Percentiles rank a stretch among this genome's conserved stretches.
These are phyloP conservation scores for Progne subis DNA, from an alignment of 2,113 vertebrate species.

Conservation along the genomic window DNA sequence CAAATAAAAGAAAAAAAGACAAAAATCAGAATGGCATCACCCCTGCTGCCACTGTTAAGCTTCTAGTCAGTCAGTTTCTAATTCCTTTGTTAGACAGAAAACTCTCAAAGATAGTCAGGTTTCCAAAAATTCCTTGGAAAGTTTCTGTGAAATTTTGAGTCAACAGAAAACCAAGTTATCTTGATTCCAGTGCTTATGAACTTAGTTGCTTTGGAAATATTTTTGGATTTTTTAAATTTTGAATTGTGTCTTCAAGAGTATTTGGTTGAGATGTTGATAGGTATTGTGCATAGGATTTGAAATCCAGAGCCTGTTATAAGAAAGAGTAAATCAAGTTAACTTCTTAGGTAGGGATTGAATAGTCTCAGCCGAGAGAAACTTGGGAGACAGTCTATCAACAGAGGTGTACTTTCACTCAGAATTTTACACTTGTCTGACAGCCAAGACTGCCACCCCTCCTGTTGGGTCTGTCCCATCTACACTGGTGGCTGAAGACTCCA, in stretches of 20 bases:
- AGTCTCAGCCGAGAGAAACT: background rate
- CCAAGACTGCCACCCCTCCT: background rate
- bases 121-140: background rate
- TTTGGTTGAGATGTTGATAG: background rate
- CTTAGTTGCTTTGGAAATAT: background rate
- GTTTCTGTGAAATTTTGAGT: background rate
- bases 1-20: background rate
- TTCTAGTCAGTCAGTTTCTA: background rate
- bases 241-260: background rate
- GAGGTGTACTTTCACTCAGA: background rate
- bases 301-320: background rate
- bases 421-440: background rate
- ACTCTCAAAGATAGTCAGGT: background rate
- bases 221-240: background rate
- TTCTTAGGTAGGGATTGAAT: background rate
- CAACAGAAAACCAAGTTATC: background rate
- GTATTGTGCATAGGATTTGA: background rate
- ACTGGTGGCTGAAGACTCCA: background rate
- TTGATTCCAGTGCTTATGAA: background rate
- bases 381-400: background rate
- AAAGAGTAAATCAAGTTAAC: background rate
- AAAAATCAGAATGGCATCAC: background rate
- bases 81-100: background rate
- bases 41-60: background rate
- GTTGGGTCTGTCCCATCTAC: background rate